Evolutionary conservation across 2,113 vertebrate genomes (phyloP).

Genomic region (Micronycteris hirsuta): DNA sequence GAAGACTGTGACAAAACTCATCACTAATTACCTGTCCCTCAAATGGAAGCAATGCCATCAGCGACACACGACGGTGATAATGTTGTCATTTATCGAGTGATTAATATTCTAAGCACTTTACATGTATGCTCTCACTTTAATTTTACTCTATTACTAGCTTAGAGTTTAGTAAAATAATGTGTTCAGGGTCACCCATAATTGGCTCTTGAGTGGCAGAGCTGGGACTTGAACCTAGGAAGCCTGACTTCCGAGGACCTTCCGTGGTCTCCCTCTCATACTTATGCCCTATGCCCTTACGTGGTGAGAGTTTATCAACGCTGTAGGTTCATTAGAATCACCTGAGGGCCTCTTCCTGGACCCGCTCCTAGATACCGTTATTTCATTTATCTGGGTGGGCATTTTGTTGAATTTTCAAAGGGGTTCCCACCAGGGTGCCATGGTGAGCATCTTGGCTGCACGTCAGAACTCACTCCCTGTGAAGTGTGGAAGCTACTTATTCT

Average conservation of each 20-base stretch:
- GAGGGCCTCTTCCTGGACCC: background rate
- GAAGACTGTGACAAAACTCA: slow-evolving; percentile 41
- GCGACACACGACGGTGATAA: slow-evolving; percentile 24
- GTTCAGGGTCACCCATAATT: background rate
- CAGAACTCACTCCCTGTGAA: background rate
- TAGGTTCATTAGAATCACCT: background rate
- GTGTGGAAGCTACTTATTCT: background rate
- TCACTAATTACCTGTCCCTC: slow-evolving; percentile 59
- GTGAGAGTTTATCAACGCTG: background rate
- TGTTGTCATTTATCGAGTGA: slow-evolving; percentile 39
- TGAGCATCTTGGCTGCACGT: background rate
- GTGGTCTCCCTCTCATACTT: background rate
- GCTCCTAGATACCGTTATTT: background rate
- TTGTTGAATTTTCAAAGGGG: background rate
- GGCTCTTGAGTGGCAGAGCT: background rate
- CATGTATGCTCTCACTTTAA: background rate
- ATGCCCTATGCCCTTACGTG: background rate
- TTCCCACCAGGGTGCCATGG: background rate
- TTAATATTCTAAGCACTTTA: slow-evolving; percentile 47
- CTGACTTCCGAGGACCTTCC: background rate
- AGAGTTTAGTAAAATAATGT: slow-evolving; percentile 24
- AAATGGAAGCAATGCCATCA: slow-evolving; percentile 45
- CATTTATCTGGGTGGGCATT: background rate
- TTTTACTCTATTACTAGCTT: slow-evolving; percentile 14
- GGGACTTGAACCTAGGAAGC: background rate